phyloP scores from a whole-genome alignment of 2,797 vertebrate species.

The Chiroxiphia lanceolata region DNA sequence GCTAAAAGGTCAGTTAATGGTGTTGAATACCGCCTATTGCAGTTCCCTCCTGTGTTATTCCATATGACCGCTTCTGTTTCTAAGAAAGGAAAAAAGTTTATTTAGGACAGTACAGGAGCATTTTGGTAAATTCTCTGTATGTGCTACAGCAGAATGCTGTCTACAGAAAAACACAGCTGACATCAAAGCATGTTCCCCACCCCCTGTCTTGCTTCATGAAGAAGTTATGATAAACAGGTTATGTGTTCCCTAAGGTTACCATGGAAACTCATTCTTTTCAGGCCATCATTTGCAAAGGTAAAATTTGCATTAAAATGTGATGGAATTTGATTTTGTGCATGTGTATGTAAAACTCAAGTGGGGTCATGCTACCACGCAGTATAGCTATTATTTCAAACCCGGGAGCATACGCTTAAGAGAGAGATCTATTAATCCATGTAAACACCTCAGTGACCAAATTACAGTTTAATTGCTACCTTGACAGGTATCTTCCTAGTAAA shows the following conservation, averaged over 20 bases:
- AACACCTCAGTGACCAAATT: conserved; percentile 72
- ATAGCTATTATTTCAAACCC: conserved; percentile 74
- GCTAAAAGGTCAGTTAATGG: background rate
- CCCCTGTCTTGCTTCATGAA: conserved; percentile 68
- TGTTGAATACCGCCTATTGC: conserved; percentile 18
- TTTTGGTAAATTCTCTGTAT: conserved; percentile 55
- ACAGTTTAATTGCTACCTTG: conserved; percentile 69
- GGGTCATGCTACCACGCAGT: conserved; percentile 71
- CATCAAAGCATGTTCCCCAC: conserved; percentile 71
- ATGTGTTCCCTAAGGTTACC: conserved; percentile 77
- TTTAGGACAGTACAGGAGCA: background rate
- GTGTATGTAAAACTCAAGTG: conserved; percentile 71
- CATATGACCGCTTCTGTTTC: background rate
- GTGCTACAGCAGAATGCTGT: conserved; percentile 52
- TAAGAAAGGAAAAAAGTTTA: conserved; percentile 50
- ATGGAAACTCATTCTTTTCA: conserved; percentile 82
- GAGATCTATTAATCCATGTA: conserved; percentile 71
- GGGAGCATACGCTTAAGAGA: conserved; percentile 47
- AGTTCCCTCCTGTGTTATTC: conserved; percentile 30
- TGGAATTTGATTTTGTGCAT: conserved; percentile 75
- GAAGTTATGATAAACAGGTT: conserved; percentile 81
- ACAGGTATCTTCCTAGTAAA: conserved; percentile 57
- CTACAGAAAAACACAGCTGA: conserved; percentile 65
- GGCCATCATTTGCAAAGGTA: conserved; percentile 81
- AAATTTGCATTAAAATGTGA: conserved; percentile 83